A percentile compares a stretch with the other conserved stretches of the same genome.
These are phyloP conservation scores for Teleogryllus oceanicus DNA, from an alignment of 2,888 invertebrate genomes.

Conservation along the genomic window DNA sequence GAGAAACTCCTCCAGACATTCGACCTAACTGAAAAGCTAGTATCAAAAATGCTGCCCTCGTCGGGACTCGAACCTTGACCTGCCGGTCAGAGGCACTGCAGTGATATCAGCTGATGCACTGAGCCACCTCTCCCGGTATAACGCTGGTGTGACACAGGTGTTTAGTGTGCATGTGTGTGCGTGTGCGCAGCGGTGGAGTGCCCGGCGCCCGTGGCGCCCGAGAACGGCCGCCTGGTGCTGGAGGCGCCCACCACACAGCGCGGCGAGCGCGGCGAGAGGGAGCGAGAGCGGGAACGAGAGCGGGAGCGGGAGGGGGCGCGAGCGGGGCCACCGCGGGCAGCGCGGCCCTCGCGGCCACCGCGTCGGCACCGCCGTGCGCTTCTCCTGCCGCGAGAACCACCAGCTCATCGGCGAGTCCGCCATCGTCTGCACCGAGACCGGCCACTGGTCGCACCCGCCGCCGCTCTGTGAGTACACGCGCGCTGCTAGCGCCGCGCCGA, in stretches of 20 bases:
- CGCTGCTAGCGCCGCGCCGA: too few relatives aligned
- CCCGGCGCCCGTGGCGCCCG: slow-evolving; percentile 68
- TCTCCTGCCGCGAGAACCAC: slow-evolving; percentile 67
- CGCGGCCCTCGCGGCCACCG: slow-evolving; percentile 48
- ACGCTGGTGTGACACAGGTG: too few relatives aligned
- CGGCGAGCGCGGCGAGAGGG: not conserved
- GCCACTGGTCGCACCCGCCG: slow-evolving; percentile 82
- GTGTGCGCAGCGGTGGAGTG: slow-evolving; percentile 71
- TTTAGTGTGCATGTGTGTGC: too few relatives aligned
- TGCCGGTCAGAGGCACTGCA: too few relatives aligned
- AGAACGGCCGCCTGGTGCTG: slow-evolving; percentile 61
- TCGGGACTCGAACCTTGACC: too few relatives aligned
- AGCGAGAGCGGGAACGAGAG: slow-evolving; percentile 42
- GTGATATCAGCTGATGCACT: too few relatives aligned
- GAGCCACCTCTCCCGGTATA: too few relatives aligned
- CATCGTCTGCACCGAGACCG: slow-evolving; percentile 82
- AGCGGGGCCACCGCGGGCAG: slow-evolving; percentile 40
- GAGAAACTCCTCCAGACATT: too few relatives aligned
- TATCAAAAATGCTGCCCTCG: too few relatives aligned
- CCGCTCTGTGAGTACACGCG: slow-evolving; percentile 65
- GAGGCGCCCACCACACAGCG: slow-evolving; percentile 28
- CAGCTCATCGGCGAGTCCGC: slow-evolving; percentile 72
- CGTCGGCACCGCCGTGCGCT: slow-evolving; percentile 77
- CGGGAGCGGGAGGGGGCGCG: slow-evolving; percentile 38
- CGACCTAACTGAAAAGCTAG: too few relatives aligned